Percentiles rank a stretch among this genome's conserved stretches.
These are phyloP conservation scores for Drosophila maculinotata DNA, from an alignment of 2,888 invertebrate genomes.

Conservation along the genomic window DNA sequence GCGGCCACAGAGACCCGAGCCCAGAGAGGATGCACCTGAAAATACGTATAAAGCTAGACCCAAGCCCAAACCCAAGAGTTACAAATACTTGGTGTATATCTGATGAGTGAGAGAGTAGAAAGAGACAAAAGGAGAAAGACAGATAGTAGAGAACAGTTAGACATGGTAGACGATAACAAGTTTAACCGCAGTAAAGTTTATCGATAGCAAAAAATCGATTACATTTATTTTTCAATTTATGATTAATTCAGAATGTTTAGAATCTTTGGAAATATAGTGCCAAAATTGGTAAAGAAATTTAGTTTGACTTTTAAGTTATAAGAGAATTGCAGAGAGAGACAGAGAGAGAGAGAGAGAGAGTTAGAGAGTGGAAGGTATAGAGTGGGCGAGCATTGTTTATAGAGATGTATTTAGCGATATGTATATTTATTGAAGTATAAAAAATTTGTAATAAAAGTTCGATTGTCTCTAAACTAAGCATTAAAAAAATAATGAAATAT, in stretches of 20 bases:
- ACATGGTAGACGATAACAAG: constrained; percentile 13
- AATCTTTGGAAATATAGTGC: not conserved
- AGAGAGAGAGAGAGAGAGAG: not conserved
- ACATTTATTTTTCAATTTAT: too few species aligned
- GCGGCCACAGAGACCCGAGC: constrained; percentile 42
- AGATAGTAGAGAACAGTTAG: constrained; percentile 9
- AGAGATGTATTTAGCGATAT: constrained; percentile 51
- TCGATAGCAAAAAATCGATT: not conserved
- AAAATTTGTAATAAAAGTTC: constrained; percentile 65
- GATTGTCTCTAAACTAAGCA: constrained; percentile 41
- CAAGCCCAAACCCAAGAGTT: constrained; percentile 72
- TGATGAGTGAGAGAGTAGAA: not conserved
- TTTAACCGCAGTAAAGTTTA: constrained; percentile 17
- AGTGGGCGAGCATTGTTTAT: constrained; percentile 34
- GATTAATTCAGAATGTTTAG: not conserved
- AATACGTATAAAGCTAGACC: constrained; percentile 72
- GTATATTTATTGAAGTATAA: constrained; percentile 75
- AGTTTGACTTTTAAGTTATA: constrained; percentile 1
- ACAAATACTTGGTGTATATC: constrained; percentile 44
- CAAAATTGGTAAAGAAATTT: not conserved
- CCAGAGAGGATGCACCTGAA: constrained; percentile 68
- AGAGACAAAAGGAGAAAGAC: not conserved
- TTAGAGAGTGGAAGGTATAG: constrained; percentile 1
- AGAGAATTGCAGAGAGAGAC: constrained; percentile 18
- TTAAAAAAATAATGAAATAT: constrained; percentile 61